Conservation (phyloP, 2,888 invertebrate genomes). For the Sphaerophoria rueppellii region DNA sequence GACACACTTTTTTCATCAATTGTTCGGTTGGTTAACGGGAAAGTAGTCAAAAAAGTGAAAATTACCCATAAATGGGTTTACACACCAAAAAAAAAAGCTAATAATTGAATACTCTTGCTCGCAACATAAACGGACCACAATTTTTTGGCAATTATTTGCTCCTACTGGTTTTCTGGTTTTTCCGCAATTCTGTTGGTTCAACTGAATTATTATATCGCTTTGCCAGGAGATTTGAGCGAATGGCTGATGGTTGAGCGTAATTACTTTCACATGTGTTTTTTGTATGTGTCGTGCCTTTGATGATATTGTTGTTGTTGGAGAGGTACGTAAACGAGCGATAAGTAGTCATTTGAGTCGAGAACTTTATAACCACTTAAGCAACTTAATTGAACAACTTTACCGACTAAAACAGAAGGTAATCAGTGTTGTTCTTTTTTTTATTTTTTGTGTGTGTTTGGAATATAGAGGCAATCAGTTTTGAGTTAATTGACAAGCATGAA, state of each 20-base stretch:
- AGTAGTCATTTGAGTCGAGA: too few relatives aligned
- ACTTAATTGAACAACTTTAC: too few relatives aligned
- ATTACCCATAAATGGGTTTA: slow-evolving; percentile 27
- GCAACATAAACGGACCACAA: slow-evolving; percentile 13
- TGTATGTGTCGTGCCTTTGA: background rate
- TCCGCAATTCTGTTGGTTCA: slow-evolving; percentile 5
- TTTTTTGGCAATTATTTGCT: slow-evolving; percentile 31
- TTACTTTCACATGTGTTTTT: background rate
- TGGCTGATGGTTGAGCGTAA: background rate
- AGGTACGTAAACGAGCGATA: too few relatives aligned
- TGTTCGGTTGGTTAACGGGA: background rate
- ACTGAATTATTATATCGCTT: background rate
- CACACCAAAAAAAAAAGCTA: slow-evolving; percentile 11
- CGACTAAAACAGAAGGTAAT: too few relatives aligned
- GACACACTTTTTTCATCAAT: slow-evolving; percentile 57
- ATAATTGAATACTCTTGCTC: background rate
- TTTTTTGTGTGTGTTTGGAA: too few relatives aligned
- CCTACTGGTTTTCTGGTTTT: slow-evolving; percentile 12
- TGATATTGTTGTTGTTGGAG: background rate
- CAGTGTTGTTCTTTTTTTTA: too few relatives aligned
- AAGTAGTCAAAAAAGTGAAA: slow-evolving; percentile 62
- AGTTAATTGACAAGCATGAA: too few relatives aligned
- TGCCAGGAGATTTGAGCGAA: too few relatives aligned
- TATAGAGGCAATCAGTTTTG: too few relatives aligned
- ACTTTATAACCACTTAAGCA: too few relatives aligned